phyloP scores from a whole-genome alignment of 2,113 vertebrate species.

The Rhinogobius similis region DNA sequence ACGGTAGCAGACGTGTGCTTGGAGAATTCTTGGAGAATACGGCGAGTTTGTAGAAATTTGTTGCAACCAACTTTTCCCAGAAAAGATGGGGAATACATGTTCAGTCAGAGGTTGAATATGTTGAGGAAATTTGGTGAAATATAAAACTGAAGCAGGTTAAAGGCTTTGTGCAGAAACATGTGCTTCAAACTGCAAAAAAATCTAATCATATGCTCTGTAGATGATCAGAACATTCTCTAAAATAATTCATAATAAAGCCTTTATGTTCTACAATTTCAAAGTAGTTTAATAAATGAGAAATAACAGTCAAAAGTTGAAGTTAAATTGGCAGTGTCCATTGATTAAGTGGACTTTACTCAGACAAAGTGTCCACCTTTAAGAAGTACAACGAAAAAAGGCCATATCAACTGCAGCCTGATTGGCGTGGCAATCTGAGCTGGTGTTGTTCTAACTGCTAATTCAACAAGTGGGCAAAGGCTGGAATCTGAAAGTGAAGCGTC shows the following conservation, averaged over 20 bases:
- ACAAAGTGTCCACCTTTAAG: neutral
- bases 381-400: neutral
- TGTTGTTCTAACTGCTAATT: slow-evolving; percentile 5
- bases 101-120: neutral
- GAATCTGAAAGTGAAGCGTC: neutral
- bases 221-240: no score
- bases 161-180: no score
- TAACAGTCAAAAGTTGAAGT: no score
- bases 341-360: neutral
- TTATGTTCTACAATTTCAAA: no score
- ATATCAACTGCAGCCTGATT: neutral
- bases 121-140: neutral
- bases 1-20: neutral
- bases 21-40: neutral
- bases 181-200: no score
- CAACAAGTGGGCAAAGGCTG: neutral
- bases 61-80: neutral
- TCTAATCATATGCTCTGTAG: no score
- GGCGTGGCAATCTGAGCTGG: neutral
- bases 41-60: neutral
- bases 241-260: no score
- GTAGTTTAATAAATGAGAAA: no score
- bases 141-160: neutral
- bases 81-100: neutral
- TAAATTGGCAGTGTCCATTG: neutral